Evolutionary conservation across 2,113 vertebrate genomes (phyloP).

Genomic region (Junco hyemalis): DNA sequence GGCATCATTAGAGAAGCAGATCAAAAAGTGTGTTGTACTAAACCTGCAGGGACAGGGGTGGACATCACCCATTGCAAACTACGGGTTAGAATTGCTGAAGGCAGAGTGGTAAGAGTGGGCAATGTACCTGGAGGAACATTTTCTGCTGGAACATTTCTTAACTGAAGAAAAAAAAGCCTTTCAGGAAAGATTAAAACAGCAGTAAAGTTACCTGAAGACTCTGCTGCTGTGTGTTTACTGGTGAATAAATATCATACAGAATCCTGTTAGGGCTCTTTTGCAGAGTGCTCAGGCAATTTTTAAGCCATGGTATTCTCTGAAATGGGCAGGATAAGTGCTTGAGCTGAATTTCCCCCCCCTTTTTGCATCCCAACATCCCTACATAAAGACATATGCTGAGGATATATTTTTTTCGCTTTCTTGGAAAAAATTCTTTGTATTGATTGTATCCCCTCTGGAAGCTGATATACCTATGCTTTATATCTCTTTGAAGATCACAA

Average conservation of each 20-base stretch:
- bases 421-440: not conserved
- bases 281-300: not conserved
- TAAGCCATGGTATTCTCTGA: not conserved
- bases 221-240: not conserved
- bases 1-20: not conserved
- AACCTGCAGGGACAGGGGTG: not conserved
- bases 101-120: not conserved
- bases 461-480: not conserved
- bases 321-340: not conserved
- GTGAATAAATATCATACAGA: not conserved
- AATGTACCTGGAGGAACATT: not conserved
- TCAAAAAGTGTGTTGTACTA: not conserved
- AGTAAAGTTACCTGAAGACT: not conserved
- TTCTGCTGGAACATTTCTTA: not conserved
- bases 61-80: not conserved
- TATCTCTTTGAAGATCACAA: not conserved
- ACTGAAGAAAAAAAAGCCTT: not conserved
- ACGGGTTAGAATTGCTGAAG: not conserved
- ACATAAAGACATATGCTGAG: not conserved
- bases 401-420: not conserved
- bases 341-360: not conserved
- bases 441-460: not conserved
- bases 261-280: not conserved
- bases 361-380: not conserved
- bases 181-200: not conserved